Evolutionary conservation across 2,797 vertebrate species (phyloP).

Genomic region (Gadopsis bispinosus): DNA sequence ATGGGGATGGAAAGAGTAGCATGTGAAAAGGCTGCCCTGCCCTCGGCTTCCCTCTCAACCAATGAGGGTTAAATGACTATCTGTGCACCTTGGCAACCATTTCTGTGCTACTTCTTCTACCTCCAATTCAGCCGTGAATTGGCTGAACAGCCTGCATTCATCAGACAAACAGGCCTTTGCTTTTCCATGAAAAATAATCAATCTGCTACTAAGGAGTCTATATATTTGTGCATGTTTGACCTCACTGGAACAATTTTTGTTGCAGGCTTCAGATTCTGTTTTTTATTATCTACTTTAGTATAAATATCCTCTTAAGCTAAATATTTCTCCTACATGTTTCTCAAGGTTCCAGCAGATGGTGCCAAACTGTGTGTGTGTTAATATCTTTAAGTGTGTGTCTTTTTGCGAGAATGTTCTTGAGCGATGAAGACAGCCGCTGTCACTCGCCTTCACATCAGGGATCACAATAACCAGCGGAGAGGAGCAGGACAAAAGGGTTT

Average conservation of each 20-base stretch:
- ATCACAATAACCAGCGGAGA: slow-evolving; percentile 26
- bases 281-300: neutral
- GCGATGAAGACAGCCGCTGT: slow-evolving; percentile 28
- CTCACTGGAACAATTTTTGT: neutral
- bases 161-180: slow-evolving; percentile 29
- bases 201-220: slow-evolving; percentile 8
- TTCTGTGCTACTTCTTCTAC: slow-evolving; percentile 61
- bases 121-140: slow-evolving; percentile 60
- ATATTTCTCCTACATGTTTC: slow-evolving; percentile 19
- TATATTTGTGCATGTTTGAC: neutral
- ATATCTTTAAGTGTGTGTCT: slow-evolving; percentile 2
- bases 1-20: slow-evolving; percentile 76
- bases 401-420: slow-evolving; percentile 8
- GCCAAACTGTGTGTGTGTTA: slow-evolving; percentile 56
- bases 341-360: slow-evolving; percentile 73
- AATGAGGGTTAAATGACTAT: slow-evolving; percentile 81
- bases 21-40: slow-evolving; percentile 72
- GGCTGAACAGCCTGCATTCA: slow-evolving; percentile 52
- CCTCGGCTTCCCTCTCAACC: slow-evolving; percentile 73
- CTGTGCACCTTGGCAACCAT: slow-evolving; percentile 81
- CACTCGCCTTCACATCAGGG: slow-evolving; percentile 46
- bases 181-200: slow-evolving; percentile 33
- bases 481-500: slow-evolving; percentile 23
- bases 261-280: neutral
- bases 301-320: slow-evolving; percentile 1